Base-by-base conservation (phyloP, 2,888 invertebrate species). In the Leucania comma region DNA sequence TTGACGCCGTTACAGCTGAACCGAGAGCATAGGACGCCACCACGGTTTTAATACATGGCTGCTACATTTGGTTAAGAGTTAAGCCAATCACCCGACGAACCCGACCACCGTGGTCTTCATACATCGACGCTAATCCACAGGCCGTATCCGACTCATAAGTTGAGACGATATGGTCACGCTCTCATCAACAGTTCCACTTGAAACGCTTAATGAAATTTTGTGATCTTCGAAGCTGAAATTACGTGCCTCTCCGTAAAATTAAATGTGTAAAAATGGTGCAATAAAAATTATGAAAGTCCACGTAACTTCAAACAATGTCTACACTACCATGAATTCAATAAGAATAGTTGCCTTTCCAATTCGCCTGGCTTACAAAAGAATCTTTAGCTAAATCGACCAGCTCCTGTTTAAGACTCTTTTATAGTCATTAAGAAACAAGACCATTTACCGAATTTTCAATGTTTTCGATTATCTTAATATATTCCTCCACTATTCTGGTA, bases 401-500 rank as follows among this genome's bases (percentile, higher is more conserved):
- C 17, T 10, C 29, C 29, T n/a, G 12, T 32, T 56, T 12, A 4
- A 5, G 22, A 14, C 22, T 57, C 17, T 17, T 35, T 24, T 29
- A 50, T 50, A 8, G 20, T 24, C 8, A 3, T 50, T 38, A 4
- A 38, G 6, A 38, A 57, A 38, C 32, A n/a, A 14, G 10, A 38
- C 14, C 20, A 22, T 26, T 50, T 12, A 1, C 4, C 6, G 5
- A 6, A 35, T 57, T 26, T 46, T 38, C 5, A 35, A 32, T 35
- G 46, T 5, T 17, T 68, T 42, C 1, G 24, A 22, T 14, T 35
- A 17, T n/a, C 32, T 8, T 32, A 51, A 38, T 29, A n/a, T 42
- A 54, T 54, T 68, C 24, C 32, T 68, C 22, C 68, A 68, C 46
- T 35, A 68, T 32, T 24, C 42, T 14, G 3, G n/a, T n/a, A 2